Conservation (phyloP, 1,140 invertebrate genomes). For the Temnothorax longispinosus region DNA sequence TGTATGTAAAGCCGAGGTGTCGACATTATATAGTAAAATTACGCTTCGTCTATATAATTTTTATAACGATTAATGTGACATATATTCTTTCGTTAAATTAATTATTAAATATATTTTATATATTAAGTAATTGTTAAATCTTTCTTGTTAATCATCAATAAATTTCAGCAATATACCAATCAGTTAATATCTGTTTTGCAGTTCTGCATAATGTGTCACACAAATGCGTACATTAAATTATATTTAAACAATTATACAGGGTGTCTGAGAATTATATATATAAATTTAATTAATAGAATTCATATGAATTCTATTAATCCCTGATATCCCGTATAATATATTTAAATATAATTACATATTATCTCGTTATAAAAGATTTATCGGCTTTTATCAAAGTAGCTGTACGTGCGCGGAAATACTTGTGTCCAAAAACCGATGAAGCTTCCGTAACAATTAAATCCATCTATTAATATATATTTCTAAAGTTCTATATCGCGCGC, state of each 20-base stretch:
- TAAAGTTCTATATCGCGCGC: constrained; percentile 4
- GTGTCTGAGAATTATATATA: not conserved
- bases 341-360: constrained; percentile 32
- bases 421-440: constrained; percentile 33
- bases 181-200: not conserved
- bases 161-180: constrained; percentile 5
- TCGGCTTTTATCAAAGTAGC: constrained; percentile 20
- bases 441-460: constrained; percentile 22
- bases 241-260: constrained; percentile 32
- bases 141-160: not conserved
- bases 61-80: constrained; percentile 14
- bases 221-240: not conserved
- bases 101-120: constrained; percentile 18
- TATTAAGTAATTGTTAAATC: not conserved
- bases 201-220: not conserved
- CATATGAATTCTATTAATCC: constrained; percentile 14
- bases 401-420: constrained; percentile 7
- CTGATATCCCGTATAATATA: not conserved
- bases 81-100: constrained; percentile 23
- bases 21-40: constrained; percentile 27
- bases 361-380: constrained; percentile 22
- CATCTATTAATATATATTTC: constrained; percentile 22
- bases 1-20: constrained; percentile 28
- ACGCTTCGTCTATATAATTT: not conserved
- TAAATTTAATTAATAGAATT: constrained; percentile 7